Evolutionary conservation across 2,888 invertebrate genomes (phyloP).

Genomic region (Sericinus montela): DNA sequence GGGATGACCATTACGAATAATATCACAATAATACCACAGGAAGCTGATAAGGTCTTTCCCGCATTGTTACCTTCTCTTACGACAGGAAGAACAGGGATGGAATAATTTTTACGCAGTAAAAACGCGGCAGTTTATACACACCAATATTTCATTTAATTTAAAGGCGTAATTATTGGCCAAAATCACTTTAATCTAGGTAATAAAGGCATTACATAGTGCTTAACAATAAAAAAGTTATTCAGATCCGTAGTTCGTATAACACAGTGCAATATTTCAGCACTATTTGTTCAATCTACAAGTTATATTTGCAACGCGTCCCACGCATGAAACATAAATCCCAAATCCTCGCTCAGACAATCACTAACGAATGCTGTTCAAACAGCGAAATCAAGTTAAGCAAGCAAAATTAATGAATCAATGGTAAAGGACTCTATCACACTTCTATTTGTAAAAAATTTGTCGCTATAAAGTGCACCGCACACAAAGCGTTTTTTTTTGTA

Average conservation of each 20-base stretch:
- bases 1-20: too few relatives aligned
- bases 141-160: too few relatives aligned
- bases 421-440: conserved; percentile 50
- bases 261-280: conserved; percentile 30
- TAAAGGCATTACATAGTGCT: background rate
- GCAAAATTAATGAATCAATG: conserved; percentile 62
- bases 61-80: too few relatives aligned
- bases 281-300: conserved; percentile 37
- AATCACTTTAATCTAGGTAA: too few relatives aligned
- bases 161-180: too few relatives aligned
- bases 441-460: conserved; percentile 66
- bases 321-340: conserved; percentile 44
- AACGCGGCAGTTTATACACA: too few relatives aligned
- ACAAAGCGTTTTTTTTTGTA: conserved; percentile 2
- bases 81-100: too few relatives aligned
- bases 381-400: conserved; percentile 55
- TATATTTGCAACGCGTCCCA: conserved; percentile 53
- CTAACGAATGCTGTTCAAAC: conserved; percentile 70
- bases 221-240: conserved; percentile 5
- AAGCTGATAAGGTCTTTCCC: too few relatives aligned
- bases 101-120: too few relatives aligned
- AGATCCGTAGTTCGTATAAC: conserved; percentile 28
- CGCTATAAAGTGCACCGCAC: conserved; percentile 41
- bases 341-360: conserved; percentile 61
- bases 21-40: too few relatives aligned